phyloP scores from a whole-genome alignment of 2,113 vertebrate species.

The Recurvirostra avosetta region DNA sequence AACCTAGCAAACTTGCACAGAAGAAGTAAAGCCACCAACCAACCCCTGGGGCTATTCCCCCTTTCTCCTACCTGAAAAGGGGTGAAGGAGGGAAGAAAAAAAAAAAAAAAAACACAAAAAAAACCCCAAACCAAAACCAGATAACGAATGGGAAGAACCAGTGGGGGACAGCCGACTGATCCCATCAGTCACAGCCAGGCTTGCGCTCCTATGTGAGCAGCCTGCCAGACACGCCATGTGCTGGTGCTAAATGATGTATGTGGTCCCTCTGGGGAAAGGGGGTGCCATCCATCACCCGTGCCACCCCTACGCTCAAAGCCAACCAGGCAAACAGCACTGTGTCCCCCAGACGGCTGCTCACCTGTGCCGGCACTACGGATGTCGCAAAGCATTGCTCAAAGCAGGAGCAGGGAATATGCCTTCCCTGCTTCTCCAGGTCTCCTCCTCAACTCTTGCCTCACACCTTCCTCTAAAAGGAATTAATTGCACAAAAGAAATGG shows the following conservation, averaged over 20 bases:
- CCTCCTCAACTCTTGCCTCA: background rate
- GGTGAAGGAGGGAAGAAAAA: background rate
- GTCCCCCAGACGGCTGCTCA: background rate
- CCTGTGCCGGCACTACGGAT: too few relatives aligned
- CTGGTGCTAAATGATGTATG: background rate
- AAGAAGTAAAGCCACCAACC: background rate
- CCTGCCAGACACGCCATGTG: background rate
- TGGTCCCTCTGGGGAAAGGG: background rate
- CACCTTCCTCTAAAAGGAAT: background rate
- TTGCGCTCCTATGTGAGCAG: background rate
- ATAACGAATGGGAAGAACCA: background rate
- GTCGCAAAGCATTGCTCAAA: accelerated
- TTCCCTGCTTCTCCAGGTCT: background rate
- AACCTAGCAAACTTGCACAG: background rate
- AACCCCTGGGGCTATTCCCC: background rate
- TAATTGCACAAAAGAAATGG: background rate
- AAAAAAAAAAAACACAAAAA: background rate
- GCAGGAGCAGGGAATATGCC: background rate
- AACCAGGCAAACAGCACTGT: background rate
- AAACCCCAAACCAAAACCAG: too few relatives aligned
- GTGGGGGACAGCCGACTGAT: background rate
- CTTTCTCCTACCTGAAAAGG: background rate
- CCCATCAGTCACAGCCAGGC: background rate
- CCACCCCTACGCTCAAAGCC: background rate
- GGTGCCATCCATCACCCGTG: background rate